These are phyloP conservation scores for Eupristina koningsbergeri DNA, from an alignment of 1,140 invertebrate species.

Conservation along the genomic window DNA sequence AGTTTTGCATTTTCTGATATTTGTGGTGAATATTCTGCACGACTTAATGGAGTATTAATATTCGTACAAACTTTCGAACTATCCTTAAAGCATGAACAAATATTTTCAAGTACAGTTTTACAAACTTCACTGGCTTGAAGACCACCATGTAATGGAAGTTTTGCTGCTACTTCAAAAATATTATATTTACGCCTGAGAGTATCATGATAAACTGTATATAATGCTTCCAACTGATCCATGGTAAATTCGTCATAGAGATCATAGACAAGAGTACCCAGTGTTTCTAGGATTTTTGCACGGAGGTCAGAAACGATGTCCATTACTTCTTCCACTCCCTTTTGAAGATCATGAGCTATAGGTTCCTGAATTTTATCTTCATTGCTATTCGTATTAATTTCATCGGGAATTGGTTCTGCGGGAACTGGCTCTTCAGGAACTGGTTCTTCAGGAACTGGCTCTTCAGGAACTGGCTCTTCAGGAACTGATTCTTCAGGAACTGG, in stretches of 20 bases:
- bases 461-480: no score
- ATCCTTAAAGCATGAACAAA: constrained; percentile 54
- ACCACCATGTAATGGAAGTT: constrained; percentile 11
- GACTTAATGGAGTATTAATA: neutral
- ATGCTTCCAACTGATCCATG: constrained; percentile 53
- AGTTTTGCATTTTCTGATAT: neutral
- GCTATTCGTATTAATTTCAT: no score
- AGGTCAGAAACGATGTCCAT: constrained; percentile 54
- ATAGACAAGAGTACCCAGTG: constrained; percentile 57
- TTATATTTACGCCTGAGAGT: constrained; percentile 58
- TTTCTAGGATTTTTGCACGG: constrained; percentile 54
- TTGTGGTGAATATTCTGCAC: neutral
- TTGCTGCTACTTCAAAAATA: constrained; percentile 55
- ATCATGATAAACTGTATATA: constrained; percentile 55
- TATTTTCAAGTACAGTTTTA: neutral
- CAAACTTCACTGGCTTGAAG: neutral
- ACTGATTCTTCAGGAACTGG: no score
- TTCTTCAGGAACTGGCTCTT: no score
- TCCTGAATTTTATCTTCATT: no score
- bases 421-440: no score
- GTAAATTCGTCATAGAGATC: constrained; percentile 59
- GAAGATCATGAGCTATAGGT: constrained; percentile 4
- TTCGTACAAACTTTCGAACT: constrained; percentile 6
- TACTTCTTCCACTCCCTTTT: constrained; percentile 55
- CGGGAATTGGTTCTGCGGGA: no score